Evolutionary conservation across 53 echinoderm and acorn worm species (phyloP).

Genomic region (Apostichopus leukothele): DNA sequence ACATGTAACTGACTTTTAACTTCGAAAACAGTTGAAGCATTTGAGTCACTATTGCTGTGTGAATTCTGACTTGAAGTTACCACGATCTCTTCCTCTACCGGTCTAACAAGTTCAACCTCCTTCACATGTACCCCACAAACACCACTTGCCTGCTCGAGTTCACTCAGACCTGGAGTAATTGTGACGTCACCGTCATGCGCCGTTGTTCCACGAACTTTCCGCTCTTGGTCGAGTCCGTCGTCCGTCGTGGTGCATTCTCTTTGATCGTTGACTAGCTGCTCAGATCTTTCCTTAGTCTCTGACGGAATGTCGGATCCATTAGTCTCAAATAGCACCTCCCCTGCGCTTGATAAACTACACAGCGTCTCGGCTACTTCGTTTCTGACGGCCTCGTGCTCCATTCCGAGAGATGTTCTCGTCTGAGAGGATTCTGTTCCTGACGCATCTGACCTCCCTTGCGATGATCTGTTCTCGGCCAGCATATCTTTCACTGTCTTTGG

Average conservation of each 20-base stretch:
- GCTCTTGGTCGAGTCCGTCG: background rate
- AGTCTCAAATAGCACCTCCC: background rate
- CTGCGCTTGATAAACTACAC: constrained; percentile 24
- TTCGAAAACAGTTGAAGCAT: too few relatives aligned
- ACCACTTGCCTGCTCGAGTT: too few relatives aligned
- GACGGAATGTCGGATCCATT: constrained; percentile 3
- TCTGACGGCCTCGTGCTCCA: background rate
- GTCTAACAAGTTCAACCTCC: too few relatives aligned
- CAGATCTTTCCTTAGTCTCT: background rate
- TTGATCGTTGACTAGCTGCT: background rate
- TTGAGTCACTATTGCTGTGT: too few relatives aligned
- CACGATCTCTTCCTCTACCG: too few relatives aligned
- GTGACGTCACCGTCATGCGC: too few relatives aligned
- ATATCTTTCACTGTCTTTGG: constrained; percentile 95
- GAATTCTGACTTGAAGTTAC: too few relatives aligned
- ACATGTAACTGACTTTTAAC: too few relatives aligned
- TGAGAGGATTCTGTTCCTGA: background rate
- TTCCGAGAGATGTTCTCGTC: background rate
- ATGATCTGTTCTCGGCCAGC: constrained; percentile 71
- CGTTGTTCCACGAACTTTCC: background rate
- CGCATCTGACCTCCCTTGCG: background rate
- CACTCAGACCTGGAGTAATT: too few relatives aligned
- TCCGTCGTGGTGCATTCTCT: background rate
- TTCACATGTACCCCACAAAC: too few relatives aligned
- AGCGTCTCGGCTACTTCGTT: constrained; percentile 39